Evolutionary conservation across 1,140 invertebrate genomes (phyloP), one percentile per base, ranked within the genome.

Genomic region (Drosophila yakuba): DNA sequence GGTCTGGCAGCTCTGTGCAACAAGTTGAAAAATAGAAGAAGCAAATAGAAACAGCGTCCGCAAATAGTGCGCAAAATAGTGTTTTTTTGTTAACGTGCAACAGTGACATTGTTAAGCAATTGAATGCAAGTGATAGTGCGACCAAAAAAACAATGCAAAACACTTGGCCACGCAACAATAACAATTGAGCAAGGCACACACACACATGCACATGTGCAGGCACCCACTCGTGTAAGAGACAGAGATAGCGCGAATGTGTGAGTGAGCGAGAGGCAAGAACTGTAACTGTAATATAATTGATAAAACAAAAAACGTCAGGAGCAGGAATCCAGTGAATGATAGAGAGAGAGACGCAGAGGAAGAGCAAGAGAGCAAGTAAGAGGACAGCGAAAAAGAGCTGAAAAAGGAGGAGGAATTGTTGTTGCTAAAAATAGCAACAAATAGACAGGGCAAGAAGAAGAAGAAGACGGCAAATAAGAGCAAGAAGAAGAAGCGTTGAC

Each of bases 361-460:
- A 20, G 39, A 52, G 35, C 3, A 43, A 68, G 20, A 62, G n/a
- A 51, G 36, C 32, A 38, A 32, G 20, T 64, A 71, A 41, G n/a
- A 43, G 45, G 17, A 35, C 38, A 35, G 25, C 48, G 28, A 32
- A 14, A 35, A 15, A 41, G 32, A 47, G 38, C 4, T 23, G 47
- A 43, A 41, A 41, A 66, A 78, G 54, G 55, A 59, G 56, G 36
- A 58, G 54, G 35, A 59, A 32, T 74, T 74, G 57, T 83, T 83
- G 80, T 60, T 67, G 74, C 81, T 84, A 84, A 64, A 84, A 83
- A 83, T 83, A 83, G 81, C 73, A 85, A 85, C 47, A 85, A 84
- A 84, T 78, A 74, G 61, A 81, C 73, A 51, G 23, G 14, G 51
- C 38, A 61, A 28, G 28, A 36, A 41, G n/a, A 36, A 41, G n/a